These are phyloP conservation scores for Lagopus leucura DNA, from an alignment of 2,113 vertebrate genomes.

Conservation along the genomic window DNA sequence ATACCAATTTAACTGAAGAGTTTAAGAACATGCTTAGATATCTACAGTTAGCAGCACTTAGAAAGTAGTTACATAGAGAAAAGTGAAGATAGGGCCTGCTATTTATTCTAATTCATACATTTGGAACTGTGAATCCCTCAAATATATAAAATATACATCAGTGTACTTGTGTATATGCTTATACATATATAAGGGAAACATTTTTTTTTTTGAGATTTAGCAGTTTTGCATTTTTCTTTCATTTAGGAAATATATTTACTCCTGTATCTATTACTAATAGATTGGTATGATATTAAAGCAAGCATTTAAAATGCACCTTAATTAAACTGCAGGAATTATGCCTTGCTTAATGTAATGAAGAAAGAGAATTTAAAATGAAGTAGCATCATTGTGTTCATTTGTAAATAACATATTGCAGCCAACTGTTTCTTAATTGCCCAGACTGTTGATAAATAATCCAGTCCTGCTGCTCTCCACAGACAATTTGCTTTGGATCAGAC, in stretches of 20 bases:
- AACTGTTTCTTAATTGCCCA: conserved; percentile 94
- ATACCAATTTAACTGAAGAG: background rate
- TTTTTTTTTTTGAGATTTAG: conserved; percentile 1
- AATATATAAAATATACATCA: background rate
- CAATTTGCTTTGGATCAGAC: conserved; percentile 91
- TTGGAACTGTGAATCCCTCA: background rate
- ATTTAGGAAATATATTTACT: conserved; percentile 10
- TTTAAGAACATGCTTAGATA: background rate
- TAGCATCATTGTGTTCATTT: conserved; percentile 80
- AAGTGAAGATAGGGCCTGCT: background rate
- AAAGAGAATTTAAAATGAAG: conserved; percentile 78
- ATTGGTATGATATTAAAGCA: conserved; percentile 56
- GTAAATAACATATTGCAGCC: conserved; percentile 90
- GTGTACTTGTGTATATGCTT: background rate
- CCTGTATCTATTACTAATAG: conserved; percentile 48
- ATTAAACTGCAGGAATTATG: conserved; percentile 75
- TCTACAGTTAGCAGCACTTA: background rate
- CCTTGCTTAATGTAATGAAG: conserved; percentile 72
- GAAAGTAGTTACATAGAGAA: background rate
- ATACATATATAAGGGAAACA: accelerated
- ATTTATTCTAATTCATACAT: background rate
- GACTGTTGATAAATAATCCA: conserved; percentile 93
- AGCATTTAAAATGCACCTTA: conserved; percentile 71
- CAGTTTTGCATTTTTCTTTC: conserved; percentile 5
- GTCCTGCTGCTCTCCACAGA: conserved; percentile 88